phyloP scores from a whole-genome alignment of 2,113 vertebrate genomes.

The Tachuris rubrigastra region DNA sequence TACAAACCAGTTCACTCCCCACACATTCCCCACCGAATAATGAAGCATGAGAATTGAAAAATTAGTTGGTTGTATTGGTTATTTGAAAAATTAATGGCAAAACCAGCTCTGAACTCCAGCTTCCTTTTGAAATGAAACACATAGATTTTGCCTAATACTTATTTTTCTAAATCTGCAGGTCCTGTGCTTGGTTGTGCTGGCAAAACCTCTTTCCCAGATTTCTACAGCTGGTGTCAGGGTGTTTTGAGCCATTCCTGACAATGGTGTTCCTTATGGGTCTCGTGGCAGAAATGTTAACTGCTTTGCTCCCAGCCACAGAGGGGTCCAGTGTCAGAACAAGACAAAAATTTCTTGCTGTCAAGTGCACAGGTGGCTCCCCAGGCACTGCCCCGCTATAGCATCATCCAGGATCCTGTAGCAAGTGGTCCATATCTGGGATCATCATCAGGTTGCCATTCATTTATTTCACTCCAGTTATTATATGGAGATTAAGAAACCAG shows the following conservation, averaged over 20 bases:
- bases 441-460: not conserved
- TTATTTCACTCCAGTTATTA: not conserved
- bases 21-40: conserved; percentile 33
- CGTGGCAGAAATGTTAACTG: not conserved
- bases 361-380: fast-evolving
- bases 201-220: not conserved
- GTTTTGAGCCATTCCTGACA: not conserved
- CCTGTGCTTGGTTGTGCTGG: not conserved
- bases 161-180: not conserved
- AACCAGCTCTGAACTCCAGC: conserved; percentile 6
- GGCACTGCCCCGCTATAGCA: fast-evolving
- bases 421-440: not conserved
- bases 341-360: fast-evolving
- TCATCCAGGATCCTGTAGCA: fast-evolving
- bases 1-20: conserved; percentile 52
- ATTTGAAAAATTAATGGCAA: conserved; percentile 23
- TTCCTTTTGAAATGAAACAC: conserved; percentile 25
- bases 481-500: not conserved
- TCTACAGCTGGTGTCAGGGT: not conserved
- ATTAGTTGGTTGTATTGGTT: conserved; percentile 33
- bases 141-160: not conserved
- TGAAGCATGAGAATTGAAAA: conserved; percentile 64
- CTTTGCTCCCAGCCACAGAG: not conserved
- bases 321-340: not conserved
- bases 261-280: not conserved